These are phyloP conservation scores for Oryzias woworae DNA, from an alignment of 2,113 vertebrate genomes.

Conservation along the genomic window DNA sequence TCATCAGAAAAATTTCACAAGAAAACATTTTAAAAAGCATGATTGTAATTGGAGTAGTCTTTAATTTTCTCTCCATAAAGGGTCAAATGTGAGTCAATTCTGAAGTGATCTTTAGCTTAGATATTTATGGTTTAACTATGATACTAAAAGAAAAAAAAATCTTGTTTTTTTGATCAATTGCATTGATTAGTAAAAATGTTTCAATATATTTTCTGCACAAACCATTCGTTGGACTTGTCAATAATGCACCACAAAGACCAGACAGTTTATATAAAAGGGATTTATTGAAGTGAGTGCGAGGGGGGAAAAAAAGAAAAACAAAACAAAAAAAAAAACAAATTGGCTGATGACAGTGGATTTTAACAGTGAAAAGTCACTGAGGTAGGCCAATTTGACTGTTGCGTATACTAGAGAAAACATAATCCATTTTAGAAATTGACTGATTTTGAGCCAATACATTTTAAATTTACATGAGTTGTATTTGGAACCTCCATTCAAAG, in stretches of 20 bases:
- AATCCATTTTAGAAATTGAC: constrained; percentile 45
- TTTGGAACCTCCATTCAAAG: constrained; percentile 53
- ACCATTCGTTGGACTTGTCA: background rate
- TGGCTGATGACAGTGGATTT: constrained; percentile 79
- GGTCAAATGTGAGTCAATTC: too few species aligned
- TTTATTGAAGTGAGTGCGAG: constrained; percentile 95
- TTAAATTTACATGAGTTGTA: constrained; percentile 54
- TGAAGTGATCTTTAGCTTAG: too few species aligned
- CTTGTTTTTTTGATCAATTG: too few species aligned
- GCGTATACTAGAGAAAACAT: constrained; percentile 55
- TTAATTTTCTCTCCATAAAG: too few species aligned
- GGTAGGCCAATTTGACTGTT: constrained; percentile 66
- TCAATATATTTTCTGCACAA: too few species aligned
- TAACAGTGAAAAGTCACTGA: constrained; percentile 66
- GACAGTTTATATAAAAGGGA: constrained; percentile 86
- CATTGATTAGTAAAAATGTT: too few species aligned
- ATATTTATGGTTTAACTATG: too few species aligned
- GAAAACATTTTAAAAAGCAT: too few species aligned
- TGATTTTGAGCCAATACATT: constrained; percentile 60
- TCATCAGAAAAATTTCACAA: too few species aligned
- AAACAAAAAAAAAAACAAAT: constrained; percentile 75
- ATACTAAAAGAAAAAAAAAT: too few species aligned
- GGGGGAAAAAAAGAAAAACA: constrained; percentile 71
- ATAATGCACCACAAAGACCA: constrained; percentile 49
- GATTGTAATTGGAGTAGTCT: too few species aligned